These are phyloP conservation scores for Pegea sp. DNA, from an alignment of 23 tunicate species.

Conservation along the genomic window DNA sequence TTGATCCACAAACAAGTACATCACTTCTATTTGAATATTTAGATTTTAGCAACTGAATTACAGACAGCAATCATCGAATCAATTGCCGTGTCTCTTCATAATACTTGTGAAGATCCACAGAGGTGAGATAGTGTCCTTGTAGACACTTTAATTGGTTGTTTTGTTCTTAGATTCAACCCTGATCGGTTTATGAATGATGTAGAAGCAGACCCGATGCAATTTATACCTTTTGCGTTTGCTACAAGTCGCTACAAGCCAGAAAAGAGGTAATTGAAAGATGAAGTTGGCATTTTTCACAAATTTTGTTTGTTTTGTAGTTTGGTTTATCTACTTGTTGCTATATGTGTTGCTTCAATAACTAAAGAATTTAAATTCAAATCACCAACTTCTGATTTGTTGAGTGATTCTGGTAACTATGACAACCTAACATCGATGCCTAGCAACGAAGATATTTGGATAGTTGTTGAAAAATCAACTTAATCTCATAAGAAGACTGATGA, in stretches of 20 bases:
- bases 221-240: constrained; percentile 76
- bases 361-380: constrained; percentile 10
- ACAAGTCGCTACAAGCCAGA: constrained; percentile 28
- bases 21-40: too few relatives aligned
- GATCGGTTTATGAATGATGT: constrained; percentile 6
- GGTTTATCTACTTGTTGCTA: constrained; percentile 44
- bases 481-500: too few relatives aligned
- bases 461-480: too few relatives aligned
- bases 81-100: constrained; percentile 21
- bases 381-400: constrained; percentile 10
- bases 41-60: too few relatives aligned
- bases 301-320: constrained; percentile 12
- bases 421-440: constrained; percentile 41
- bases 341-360: constrained; percentile 10
- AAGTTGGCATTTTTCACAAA: background rate
- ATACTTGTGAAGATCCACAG: too few relatives aligned
- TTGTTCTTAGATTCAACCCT: constrained; percentile 49
- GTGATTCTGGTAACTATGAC: constrained; percentile 23
- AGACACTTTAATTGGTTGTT: too few relatives aligned
- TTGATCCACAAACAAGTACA: constrained; percentile 28
- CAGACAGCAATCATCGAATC: constrained; percentile 76
- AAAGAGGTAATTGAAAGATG: constrained; percentile 18
- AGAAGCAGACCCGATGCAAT: constrained; percentile 29
- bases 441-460: constrained; percentile 60
- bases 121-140: too few relatives aligned